These are phyloP conservation scores for Rhea americana DNA, from an alignment of 2,113 vertebrate genomes.

Conservation along the genomic window DNA sequence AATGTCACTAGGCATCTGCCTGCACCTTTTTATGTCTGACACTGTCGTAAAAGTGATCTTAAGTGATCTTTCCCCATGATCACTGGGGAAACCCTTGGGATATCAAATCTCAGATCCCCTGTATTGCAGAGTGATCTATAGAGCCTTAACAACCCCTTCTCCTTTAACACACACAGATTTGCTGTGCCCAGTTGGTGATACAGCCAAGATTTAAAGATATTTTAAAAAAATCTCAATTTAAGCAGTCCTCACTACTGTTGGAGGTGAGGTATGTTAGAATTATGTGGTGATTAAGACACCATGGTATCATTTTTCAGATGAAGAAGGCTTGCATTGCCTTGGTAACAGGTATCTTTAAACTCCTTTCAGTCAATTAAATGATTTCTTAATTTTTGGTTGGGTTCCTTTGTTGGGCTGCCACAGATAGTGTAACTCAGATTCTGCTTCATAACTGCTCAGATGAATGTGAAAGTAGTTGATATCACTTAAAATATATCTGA, in stretches of 20 bases:
- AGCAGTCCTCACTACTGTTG: not conserved
- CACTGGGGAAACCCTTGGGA: not conserved
- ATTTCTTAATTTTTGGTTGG: not conserved
- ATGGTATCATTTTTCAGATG: not conserved
- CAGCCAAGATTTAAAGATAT: not conserved
- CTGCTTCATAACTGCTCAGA: not conserved
- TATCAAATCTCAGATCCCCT: not conserved
- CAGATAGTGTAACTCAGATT: not conserved
- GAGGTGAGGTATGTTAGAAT: not conserved
- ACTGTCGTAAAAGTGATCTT: not conserved
- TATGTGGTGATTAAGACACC: not conserved
- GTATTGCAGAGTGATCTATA: not conserved
- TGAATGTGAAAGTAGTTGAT: not conserved
- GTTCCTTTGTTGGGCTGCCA: not conserved
- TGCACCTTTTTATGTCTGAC: not conserved
- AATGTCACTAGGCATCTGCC: not conserved
- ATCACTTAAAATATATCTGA: not conserved
- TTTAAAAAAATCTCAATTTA: not conserved
- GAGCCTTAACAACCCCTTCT: not conserved
- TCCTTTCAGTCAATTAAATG: not conserved
- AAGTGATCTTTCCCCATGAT: not conserved
- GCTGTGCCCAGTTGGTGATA: not conserved
- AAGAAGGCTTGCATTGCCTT: not conserved
- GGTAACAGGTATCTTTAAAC: not conserved
- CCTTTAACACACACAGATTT: not conserved